phyloP scores from a whole-genome alignment of 2,797 vertebrate species.

The Lycodopsis pacificus region DNA sequence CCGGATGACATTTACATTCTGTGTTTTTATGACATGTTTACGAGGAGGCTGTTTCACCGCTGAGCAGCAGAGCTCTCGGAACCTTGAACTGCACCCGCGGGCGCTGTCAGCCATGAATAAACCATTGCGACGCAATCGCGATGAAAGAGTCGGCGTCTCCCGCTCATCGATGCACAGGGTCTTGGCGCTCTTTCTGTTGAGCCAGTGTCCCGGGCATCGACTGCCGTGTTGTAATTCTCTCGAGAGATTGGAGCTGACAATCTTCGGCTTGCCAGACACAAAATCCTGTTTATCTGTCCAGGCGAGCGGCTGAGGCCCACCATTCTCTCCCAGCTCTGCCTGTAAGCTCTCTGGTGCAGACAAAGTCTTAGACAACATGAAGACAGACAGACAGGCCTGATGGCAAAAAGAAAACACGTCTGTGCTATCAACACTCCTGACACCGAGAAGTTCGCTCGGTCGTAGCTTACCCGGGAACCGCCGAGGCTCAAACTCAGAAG shows the following conservation, averaged over 20 bases:
- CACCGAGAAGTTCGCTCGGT: slow-evolving; percentile 45
- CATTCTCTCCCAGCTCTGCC: slow-evolving; percentile 58
- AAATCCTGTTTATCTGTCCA: slow-evolving; percentile 84
- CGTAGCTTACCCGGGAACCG: slow-evolving; percentile 25
- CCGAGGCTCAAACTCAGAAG: slow-evolving; percentile 25
- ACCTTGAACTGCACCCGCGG: slow-evolving; percentile 41
- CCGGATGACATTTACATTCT: slow-evolving; percentile 48
- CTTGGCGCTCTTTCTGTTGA: slow-evolving; percentile 60
- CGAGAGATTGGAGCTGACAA: slow-evolving; percentile 79
- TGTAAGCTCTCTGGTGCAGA: slow-evolving; percentile 69
- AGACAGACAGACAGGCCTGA: slow-evolving; percentile 64
- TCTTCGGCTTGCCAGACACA: slow-evolving; percentile 77
- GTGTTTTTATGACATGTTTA: slow-evolving; percentile 32
- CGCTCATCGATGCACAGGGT: slow-evolving; percentile 56
- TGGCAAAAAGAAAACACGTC: slow-evolving; percentile 24
- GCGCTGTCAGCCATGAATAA: slow-evolving; percentile 62
- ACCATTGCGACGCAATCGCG: slow-evolving; percentile 47
- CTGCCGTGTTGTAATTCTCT: slow-evolving; percentile 80
- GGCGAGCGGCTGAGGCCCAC: slow-evolving; percentile 58
- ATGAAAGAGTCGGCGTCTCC: slow-evolving; percentile 57
- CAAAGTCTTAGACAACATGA: slow-evolving; percentile 65
- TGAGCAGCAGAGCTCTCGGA: slow-evolving; percentile 24
- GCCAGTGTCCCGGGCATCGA: slow-evolving; percentile 69
- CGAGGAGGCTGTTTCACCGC: slow-evolving; percentile 11
- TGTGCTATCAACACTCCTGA: slow-evolving; percentile 48